Evolutionary conservation across 2,113 vertebrate genomes (phyloP).

Genomic region (Spea bombifrons): DNA sequence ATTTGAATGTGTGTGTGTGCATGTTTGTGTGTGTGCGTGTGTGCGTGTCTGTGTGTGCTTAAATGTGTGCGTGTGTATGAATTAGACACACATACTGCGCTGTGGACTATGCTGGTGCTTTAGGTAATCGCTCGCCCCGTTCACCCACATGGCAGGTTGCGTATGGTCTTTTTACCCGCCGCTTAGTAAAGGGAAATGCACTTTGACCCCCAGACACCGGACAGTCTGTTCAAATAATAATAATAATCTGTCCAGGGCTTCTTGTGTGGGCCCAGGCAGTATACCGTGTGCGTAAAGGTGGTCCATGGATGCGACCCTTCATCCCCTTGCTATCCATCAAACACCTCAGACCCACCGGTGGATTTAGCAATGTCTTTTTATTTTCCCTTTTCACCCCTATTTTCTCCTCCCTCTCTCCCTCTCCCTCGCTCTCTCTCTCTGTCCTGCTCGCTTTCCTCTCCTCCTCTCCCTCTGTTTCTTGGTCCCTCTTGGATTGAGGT

Average conservation of each 20-base stretch:
- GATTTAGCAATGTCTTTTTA: too few species aligned
- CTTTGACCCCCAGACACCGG: constrained; percentile 15
- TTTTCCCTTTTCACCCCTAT: not conserved
- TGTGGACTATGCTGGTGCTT: not conserved
- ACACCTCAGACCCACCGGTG: too few species aligned
- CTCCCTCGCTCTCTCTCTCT: not conserved
- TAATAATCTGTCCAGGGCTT: not conserved
- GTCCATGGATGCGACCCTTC: not conserved
- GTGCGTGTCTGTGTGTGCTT: too few species aligned
- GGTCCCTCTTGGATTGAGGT: constrained; percentile 31
- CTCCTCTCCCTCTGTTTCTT: constrained; percentile 3
- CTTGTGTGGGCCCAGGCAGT: constrained; percentile 17
- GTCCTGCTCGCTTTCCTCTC: constrained; percentile 11
- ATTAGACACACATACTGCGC: not conserved
- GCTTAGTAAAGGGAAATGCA: constrained; percentile 5
- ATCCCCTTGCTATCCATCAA: too few species aligned
- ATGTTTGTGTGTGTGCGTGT: too few species aligned
- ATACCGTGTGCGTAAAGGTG: not conserved
- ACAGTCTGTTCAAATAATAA: not conserved
- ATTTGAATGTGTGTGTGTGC: too few species aligned
- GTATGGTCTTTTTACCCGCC: constrained; percentile 1
- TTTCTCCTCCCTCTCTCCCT: not conserved
- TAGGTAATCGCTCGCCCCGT: too few species aligned
- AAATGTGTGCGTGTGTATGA: too few species aligned
- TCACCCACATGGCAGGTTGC: not conserved